Conservation (phyloP, 1,140 invertebrate species). For the Microplitis mediator region DNA sequence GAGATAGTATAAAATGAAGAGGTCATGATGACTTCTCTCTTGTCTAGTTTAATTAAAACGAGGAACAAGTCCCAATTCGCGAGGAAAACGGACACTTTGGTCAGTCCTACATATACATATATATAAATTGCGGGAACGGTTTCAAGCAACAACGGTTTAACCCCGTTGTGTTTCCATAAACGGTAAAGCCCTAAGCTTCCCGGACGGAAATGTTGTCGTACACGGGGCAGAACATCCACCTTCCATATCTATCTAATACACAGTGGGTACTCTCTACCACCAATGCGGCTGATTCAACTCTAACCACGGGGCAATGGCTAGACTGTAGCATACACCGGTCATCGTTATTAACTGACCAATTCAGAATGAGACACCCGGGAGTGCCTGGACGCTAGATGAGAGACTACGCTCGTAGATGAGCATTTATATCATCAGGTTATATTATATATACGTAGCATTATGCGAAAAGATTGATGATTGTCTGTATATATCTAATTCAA, state of each 20-base stretch:
- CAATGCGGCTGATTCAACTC: constrained; percentile 21
- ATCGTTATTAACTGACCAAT: constrained; percentile 56
- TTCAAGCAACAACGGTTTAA: constrained; percentile 24
- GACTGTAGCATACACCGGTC: constrained; percentile 35
- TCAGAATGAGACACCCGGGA: constrained; percentile 59
- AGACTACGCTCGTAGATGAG: too few relatives aligned
- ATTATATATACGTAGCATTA: background rate
- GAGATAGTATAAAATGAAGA: background rate
- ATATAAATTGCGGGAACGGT: background rate
- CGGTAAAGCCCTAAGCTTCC: constrained; percentile 14
- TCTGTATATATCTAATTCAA: background rate
- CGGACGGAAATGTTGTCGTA: constrained; percentile 19
- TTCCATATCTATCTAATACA: too few relatives aligned
- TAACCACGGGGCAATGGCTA: constrained; percentile 28
- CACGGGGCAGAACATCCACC: constrained; percentile 22
- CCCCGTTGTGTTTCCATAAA: constrained; percentile 29
- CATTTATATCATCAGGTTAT: constrained; percentile 6
- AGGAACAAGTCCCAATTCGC: constrained; percentile 48
- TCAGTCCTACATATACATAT: background rate
- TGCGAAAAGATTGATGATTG: constrained; percentile 29
- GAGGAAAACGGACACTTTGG: constrained; percentile 17
- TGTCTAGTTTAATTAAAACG: constrained; percentile 57
- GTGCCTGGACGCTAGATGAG: constrained; percentile 11
- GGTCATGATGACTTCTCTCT: background rate
- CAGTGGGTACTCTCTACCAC: constrained; percentile 19